These are phyloP conservation scores for Ceramica pisi DNA, from an alignment of 2,888 invertebrate species.

Conservation along the genomic window DNA sequence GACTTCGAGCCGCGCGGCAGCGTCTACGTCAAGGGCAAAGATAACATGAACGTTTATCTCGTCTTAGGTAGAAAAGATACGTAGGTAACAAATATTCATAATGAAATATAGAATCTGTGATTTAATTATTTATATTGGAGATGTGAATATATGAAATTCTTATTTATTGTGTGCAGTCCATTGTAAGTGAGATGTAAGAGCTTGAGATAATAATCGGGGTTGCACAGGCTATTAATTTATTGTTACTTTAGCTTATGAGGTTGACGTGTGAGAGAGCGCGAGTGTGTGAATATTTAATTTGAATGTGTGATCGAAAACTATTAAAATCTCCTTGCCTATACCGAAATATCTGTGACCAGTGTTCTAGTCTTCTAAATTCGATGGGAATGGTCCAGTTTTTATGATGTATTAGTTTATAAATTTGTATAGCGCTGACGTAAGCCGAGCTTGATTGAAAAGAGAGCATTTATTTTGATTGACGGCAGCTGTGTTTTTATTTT, in stretches of 20 bases:
- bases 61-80: slow-evolving; percentile 90
- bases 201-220: slow-evolving; percentile 84
- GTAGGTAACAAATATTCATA: slow-evolving; percentile 73
- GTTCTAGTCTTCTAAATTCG: slow-evolving; percentile 85
- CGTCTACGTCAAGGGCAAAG: slow-evolving; percentile 99
- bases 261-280: slow-evolving; percentile 69
- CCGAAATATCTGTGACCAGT: slow-evolving; percentile 85
- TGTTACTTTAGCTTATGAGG: slow-evolving; percentile 75
- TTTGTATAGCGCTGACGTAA: slow-evolving; percentile 54
- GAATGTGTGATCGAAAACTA: slow-evolving; percentile 69
- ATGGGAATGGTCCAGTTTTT: slow-evolving; percentile 76
- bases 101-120: slow-evolving; percentile 89
- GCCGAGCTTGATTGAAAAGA: slow-evolving; percentile 38
- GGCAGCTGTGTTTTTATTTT: slow-evolving; percentile 67
- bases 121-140: slow-evolving; percentile 82
- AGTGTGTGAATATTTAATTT: slow-evolving; percentile 67
- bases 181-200: slow-evolving; percentile 71
- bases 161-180: slow-evolving; percentile 78
- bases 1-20: slow-evolving; percentile 98
- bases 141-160: slow-evolving; percentile 71
- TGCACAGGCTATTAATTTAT: slow-evolving; percentile 82
- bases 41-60: slow-evolving; percentile 97
- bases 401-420: slow-evolving; percentile 61
- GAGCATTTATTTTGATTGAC: slow-evolving; percentile 55
- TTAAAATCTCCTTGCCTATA: slow-evolving; percentile 85